phyloP scores from a whole-genome alignment of 2,888 invertebrate genomes.

The Coelinius sp. region DNA sequence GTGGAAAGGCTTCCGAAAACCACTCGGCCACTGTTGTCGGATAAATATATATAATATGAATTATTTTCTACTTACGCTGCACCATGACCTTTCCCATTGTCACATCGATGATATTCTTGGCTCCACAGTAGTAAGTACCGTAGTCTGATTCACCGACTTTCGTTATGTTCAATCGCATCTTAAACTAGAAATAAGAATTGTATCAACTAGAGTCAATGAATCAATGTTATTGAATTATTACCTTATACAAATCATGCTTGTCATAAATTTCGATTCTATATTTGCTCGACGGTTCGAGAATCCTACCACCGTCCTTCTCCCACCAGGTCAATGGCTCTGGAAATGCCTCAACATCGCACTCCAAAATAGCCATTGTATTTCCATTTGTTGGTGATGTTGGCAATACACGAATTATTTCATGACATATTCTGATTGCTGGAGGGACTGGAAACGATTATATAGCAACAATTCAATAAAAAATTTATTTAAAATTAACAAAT shows the following conservation, averaged over 20 bases:
- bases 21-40: too few relatives aligned
- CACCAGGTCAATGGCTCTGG: slow-evolving; percentile 89
- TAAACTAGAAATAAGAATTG: slow-evolving; percentile 72
- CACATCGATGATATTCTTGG: slow-evolving; percentile 86
- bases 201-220: slow-evolving; percentile 9
- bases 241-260: slow-evolving; percentile 72
- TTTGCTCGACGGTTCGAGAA: slow-evolving; percentile 79
- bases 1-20: too few relatives aligned
- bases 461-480: slow-evolving; percentile 21
- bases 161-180: slow-evolving; percentile 85
- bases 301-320: slow-evolving; percentile 84
- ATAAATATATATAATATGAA: too few relatives aligned
- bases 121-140: slow-evolving; percentile 86
- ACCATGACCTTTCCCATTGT: slow-evolving; percentile 82
- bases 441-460: too few relatives aligned
- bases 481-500: too few relatives aligned
- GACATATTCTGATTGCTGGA: slow-evolving; percentile 85
- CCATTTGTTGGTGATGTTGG: slow-evolving; percentile 68
- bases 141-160: slow-evolving; percentile 79
- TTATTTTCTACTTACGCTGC: slow-evolving; percentile 70
- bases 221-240: slow-evolving; percentile 47
- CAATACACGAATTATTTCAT: slow-evolving; percentile 79
- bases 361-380: slow-evolving; percentile 80
- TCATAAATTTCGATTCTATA: slow-evolving; percentile 76
- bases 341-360: slow-evolving; percentile 91